Evolutionary conservation across 2,888 invertebrate species (phyloP).

Genomic region (Melanostoma scalare): DNA sequence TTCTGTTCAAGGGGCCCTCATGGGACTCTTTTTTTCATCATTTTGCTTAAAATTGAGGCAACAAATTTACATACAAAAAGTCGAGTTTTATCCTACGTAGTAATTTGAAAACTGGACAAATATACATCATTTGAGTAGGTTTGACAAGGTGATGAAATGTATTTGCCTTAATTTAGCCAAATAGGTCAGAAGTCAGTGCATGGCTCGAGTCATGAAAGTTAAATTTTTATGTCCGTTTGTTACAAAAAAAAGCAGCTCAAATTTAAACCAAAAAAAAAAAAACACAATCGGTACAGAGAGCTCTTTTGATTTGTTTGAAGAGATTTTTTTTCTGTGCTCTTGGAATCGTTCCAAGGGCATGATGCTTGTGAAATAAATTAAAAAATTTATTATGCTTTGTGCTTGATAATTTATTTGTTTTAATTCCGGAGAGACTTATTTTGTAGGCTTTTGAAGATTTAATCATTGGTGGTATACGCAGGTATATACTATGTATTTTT

Average conservation of each 20-base stretch:
- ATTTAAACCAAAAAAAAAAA: not conserved
- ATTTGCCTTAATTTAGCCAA: too few species aligned
- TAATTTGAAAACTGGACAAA: too few species aligned
- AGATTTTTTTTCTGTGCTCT: not conserved
- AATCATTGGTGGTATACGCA: not conserved
- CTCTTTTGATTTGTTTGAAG: slow-evolving; percentile 3
- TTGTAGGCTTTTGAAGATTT: slow-evolving; percentile 21
- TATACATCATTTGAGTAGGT: too few species aligned
- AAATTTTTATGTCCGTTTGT: too few species aligned
- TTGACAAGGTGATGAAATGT: too few species aligned
- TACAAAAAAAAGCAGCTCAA: not conserved
- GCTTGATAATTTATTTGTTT: slow-evolving; percentile 18
- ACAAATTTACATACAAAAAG: too few species aligned
- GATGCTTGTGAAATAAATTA: slow-evolving; percentile 13
- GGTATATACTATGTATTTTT: not conserved
- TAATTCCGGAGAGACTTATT: not conserved
- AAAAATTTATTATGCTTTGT: slow-evolving; percentile 1
- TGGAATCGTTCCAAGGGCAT: slow-evolving; percentile 29
- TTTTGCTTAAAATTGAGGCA: too few species aligned
- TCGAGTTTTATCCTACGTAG: too few species aligned
- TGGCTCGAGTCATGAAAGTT: too few species aligned
- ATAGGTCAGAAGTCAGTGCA: too few species aligned
- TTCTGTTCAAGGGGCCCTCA: not conserved
- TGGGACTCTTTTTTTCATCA: too few species aligned
- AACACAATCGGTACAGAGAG: not conserved